Evolutionary conservation across 1,140 invertebrate genomes (phyloP), one percentile per base, ranked within the genome.

Genomic region (Hyles euphorbiae): DNA sequence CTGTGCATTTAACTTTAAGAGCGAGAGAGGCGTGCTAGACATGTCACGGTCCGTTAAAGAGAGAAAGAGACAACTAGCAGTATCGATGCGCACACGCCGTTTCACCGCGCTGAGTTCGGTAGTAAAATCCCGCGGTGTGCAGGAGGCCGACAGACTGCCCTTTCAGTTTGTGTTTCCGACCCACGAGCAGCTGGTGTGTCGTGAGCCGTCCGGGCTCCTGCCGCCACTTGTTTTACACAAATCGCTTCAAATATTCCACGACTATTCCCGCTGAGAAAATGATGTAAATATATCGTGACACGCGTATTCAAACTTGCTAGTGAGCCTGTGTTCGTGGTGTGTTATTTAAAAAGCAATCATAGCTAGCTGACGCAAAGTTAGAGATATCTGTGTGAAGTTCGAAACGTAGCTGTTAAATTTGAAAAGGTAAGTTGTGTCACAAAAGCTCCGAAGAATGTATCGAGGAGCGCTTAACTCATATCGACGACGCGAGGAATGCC

Each of bases 361-460:
- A 5, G 8, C 36, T 40, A 8, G 8, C 36, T 76, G 70, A 70
- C 48, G 32, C 59, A 68, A 66, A 60, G 56, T 76, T 74, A 70
- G 63, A 70, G 76, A 79, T 67, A 40, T 40, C 36, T 2, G 36
- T 40, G 36, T 76, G 70, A 52, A 70, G 76, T 71, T 76, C 68
- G 65, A 70, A 72, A 78, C 84, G 56, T 79, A 74, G 84, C 82
- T 80, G 82, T 87, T 83, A 83, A 75, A 79, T 87, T 84, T 78
- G 72, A 87, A 85, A 84, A 86, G 85, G 85, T 88, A 80, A 87
- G 82, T 83, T 81, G 78, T 83, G 70, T 76, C 76, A 81, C 72
- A 81, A 78, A 86, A 83, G 74, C 72, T 85, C 71, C 66, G 65
- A 63, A 61, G 76, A 71, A 76, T 72, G 72, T 69, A 83, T 83